Conservation (phyloP, 1,140 invertebrate species). For the Neodiprion lecontei region DNA sequence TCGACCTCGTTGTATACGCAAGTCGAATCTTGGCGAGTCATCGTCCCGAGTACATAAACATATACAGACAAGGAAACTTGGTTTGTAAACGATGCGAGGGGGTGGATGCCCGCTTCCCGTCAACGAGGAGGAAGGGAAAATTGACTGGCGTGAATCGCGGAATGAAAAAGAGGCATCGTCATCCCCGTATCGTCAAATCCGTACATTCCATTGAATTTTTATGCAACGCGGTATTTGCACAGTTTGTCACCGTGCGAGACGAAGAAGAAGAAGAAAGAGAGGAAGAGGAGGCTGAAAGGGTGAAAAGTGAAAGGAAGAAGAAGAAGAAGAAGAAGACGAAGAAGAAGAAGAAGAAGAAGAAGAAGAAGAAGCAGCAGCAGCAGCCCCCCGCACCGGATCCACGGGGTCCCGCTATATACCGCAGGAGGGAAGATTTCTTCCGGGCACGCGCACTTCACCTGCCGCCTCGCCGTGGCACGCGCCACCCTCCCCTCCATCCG, state of each 20-base stretch:
- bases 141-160: too few species aligned
- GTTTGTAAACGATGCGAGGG: too few species aligned
- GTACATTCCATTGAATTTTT: too few species aligned
- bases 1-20: background rate
- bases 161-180: too few species aligned
- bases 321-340: background rate
- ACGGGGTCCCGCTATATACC: too few species aligned
- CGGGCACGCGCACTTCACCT: constrained; percentile 61
- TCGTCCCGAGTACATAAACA: background rate
- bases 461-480: constrained; percentile 58
- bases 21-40: background rate
- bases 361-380: background rate
- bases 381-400: too few species aligned
- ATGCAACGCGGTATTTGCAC: background rate
- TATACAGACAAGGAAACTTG: too few species aligned
- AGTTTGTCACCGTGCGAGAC: background rate
- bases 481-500: constrained; percentile 37
- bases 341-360: background rate
- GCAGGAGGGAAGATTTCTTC: constrained; percentile 30
- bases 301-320: constrained; percentile 9
- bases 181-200: too few species aligned
- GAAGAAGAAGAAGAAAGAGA: background rate
- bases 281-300: constrained; percentile 11
- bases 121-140: too few species aligned
- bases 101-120: too few species aligned